These are phyloP conservation scores for Parelbella ahira DNA, from an alignment of 2,888 invertebrate genomes.

Conservation along the genomic window DNA sequence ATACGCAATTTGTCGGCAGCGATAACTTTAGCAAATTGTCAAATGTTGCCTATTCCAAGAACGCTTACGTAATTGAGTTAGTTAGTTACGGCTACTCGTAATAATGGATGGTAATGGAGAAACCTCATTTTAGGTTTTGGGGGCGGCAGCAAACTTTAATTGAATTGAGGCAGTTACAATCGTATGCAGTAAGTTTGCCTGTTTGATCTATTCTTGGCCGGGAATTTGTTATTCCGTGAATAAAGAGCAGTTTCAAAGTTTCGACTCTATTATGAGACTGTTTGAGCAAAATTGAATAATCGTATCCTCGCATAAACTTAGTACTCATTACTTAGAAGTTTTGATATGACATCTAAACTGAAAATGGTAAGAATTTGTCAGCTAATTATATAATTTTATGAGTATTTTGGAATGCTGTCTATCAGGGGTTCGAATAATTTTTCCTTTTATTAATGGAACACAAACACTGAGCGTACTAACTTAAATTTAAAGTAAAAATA, in stretches of 20 bases:
- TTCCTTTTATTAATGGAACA: too few species aligned
- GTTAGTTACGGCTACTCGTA: conserved; percentile 13
- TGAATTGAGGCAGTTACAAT: conserved; percentile 19
- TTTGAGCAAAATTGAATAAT: too few species aligned
- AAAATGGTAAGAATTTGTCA: too few species aligned
- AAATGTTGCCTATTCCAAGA: conserved; percentile 13
- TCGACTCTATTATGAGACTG: neutral
- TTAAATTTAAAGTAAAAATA: too few species aligned
- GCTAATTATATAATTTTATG: too few species aligned
- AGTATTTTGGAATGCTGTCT: too few species aligned
- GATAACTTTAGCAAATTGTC: conserved; percentile 16
- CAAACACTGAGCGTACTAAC: too few species aligned
- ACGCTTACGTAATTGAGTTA: conserved; percentile 15
- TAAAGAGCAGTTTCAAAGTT: conserved; percentile 2
- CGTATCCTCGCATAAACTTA: too few species aligned
- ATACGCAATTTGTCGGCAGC: conserved; percentile 2
- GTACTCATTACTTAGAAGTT: too few species aligned
- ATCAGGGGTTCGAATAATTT: too few species aligned
- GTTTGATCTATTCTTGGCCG: conserved; percentile 8
- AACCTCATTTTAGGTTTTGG: conserved; percentile 21
- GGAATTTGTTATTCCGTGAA: neutral
- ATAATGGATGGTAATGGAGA: conserved; percentile 24
- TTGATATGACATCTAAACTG: too few species aligned
- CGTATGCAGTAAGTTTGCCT: conserved; percentile 8
- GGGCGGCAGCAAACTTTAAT: conserved; percentile 20